A percentile compares a stretch with the other conserved stretches of the same genome.
phyloP scores from a whole-genome alignment of 2,113 vertebrate species.

The Nannobrachium achirus region DNA sequence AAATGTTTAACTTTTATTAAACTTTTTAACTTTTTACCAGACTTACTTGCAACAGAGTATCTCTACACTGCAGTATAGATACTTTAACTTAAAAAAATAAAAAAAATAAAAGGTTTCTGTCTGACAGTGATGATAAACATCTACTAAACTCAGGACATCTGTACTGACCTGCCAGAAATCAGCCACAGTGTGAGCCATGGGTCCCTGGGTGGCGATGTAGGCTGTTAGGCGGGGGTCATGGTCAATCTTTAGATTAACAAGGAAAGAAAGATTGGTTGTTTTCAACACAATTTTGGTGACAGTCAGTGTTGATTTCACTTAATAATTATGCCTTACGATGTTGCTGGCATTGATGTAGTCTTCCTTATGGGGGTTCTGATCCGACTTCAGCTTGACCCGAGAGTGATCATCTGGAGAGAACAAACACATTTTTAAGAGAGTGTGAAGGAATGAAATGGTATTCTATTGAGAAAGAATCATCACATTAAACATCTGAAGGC shows the following conservation, averaged over 20 bases:
- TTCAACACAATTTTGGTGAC: neutral
- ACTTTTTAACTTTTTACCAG: too few relatives aligned
- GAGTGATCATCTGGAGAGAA: slow-evolving; percentile 88
- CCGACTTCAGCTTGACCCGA: slow-evolving; percentile 93
- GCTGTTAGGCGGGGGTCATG: slow-evolving; percentile 96
- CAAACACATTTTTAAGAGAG: neutral
- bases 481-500: too few relatives aligned
- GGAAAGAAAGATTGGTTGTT: neutral
- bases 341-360: slow-evolving; percentile 98
- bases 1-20: too few relatives aligned
- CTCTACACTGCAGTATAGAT: too few relatives aligned
- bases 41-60: too few relatives aligned
- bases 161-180: slow-evolving; percentile 97
- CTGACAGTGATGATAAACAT: too few relatives aligned
- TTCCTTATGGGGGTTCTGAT: slow-evolving; percentile 86
- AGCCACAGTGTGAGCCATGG: slow-evolving; percentile 91
- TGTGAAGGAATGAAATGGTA: neutral
- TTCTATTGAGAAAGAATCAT: neutral
- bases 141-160: neutral
- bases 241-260: slow-evolving; percentile 83
- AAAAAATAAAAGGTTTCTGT: neutral
- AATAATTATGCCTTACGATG: slow-evolving; percentile 84
- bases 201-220: slow-evolving; percentile 96
- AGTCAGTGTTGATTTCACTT: neutral
- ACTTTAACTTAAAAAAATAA: neutral